These are phyloP conservation scores for Margarornis squamiger DNA, from an alignment of 2,797 vertebrate species.

Conservation along the genomic window DNA sequence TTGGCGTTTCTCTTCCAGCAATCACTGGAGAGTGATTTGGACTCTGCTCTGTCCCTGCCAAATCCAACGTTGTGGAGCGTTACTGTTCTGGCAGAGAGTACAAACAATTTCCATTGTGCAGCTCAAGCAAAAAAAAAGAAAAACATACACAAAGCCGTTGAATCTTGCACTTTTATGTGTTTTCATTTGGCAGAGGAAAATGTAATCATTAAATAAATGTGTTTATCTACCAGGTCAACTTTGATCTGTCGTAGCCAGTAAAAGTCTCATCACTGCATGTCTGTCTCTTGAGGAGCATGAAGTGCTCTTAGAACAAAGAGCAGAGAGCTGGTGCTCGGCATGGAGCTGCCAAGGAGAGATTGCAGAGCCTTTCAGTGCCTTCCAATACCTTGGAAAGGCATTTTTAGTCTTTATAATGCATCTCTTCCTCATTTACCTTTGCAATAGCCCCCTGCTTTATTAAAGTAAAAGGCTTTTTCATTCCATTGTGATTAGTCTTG, in stretches of 20 bases:
- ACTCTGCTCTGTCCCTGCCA: constrained; percentile 20
- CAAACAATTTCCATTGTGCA: constrained; percentile 77
- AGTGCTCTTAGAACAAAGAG: constrained; percentile 8
- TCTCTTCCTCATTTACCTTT: constrained; percentile 34
- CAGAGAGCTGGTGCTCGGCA: background rate
- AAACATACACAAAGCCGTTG: background rate
- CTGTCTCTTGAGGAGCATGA: background rate
- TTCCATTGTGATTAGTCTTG: background rate
- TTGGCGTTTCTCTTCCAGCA: constrained; percentile 8
- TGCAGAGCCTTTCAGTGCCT: constrained; percentile 8
- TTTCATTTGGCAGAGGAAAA: constrained; percentile 38
- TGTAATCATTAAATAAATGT: constrained; percentile 21
- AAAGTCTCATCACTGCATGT: background rate
- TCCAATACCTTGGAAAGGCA: constrained; percentile 23
- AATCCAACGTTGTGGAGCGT: constrained; percentile 36
- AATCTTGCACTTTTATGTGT: constrained; percentile 29
- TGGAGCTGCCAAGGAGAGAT: background rate
- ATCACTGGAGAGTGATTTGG: constrained; percentile 19
- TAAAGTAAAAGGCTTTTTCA: constrained; percentile 3
- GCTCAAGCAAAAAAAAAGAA: background rate
- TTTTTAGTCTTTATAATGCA: background rate
- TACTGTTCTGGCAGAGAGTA: constrained; percentile 68
- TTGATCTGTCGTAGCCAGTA: background rate
- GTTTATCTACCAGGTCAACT: constrained; percentile 7
- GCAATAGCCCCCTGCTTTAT: background rate